Evolutionary conservation across 2,113 vertebrate species (phyloP), one percentile per base, ranked within the genome.

Genomic region (Nematolebias whitei): DNA sequence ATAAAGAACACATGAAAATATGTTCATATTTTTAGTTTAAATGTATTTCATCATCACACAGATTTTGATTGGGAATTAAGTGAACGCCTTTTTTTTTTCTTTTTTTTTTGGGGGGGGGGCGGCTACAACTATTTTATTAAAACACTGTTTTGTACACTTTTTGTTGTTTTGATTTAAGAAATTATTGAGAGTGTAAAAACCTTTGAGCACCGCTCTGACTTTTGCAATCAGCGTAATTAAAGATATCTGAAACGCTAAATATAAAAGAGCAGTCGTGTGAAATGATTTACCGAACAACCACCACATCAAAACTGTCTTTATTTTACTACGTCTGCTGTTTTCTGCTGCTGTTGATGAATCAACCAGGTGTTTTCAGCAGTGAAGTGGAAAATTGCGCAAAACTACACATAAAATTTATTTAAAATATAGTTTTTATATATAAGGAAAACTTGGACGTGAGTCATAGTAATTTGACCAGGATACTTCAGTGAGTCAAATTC

Each of bases 181-280:
- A 16, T 19, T 6, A 23, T n/a, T n/a, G 20, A 54, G 35, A 58
- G 55, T 57, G n/a, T 58, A 38, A 32, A 63, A 66, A 67, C 58
- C 56, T 32, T 41, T 56, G 43, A 50, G 35, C 1, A 4, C 32
- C 40, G 51, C 6, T 43, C 22, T 19, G 20, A 57, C 35, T 50
- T 65, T 19, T n/a, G n/a, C n/a, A n/a, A n/a, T n/a, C 29, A 43
- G 54, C 26, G 57, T 40, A 73, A 49, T 50, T 26, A 19, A 54
- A 68, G 45, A 32, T 29, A 63, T n/a, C 22, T 4, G 2, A 50
- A 60, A 35, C 50, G 70, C 74, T 81, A 22, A 70, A 60, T 53
- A 15, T 39, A 60, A 15, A 19, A 13, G 19, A 48, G 39, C 26
- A 52, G 5, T 29, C 58, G 22, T 66, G 56, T 41, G 71, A 62